Conservation (phyloP, 64 coral and sea anemone genomes). For the Pocillopora verrucosa region DNA sequence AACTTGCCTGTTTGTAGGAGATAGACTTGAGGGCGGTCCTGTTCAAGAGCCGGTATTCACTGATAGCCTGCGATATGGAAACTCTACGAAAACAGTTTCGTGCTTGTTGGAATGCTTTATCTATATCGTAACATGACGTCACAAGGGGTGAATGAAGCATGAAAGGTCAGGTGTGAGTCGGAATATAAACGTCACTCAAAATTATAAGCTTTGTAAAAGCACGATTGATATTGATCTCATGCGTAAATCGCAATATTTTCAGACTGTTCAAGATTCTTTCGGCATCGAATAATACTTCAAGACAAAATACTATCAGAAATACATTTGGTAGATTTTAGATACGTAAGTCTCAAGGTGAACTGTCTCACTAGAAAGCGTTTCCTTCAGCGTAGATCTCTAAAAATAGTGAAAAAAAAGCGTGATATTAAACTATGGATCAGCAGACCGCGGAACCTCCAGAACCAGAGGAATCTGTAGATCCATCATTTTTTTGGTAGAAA, state of each 20-base stretch:
- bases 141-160: neutral
- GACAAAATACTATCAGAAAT: too few species aligned
- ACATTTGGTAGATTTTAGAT: too few species aligned
- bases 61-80: neutral
- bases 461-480: too few species aligned
- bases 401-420: too few species aligned
- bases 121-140: conserved; percentile 23
- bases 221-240: neutral
- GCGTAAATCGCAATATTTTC: conserved; percentile 1
- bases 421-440: too few species aligned
- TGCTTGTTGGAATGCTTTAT: neutral
- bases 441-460: too few species aligned
- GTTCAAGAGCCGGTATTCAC: neutral
- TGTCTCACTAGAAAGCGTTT: too few species aligned
- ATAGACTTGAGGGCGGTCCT: neutral
- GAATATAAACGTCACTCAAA: neutral
- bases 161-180: neutral
- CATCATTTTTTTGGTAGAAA: too few species aligned
- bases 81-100: neutral
- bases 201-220: neutral
- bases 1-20: neutral
- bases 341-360: too few species aligned
- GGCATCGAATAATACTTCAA: neutral
- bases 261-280: neutral
- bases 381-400: too few species aligned